Percentiles rank a stretch among this genome's conserved stretches.
These are phyloP conservation scores for Calcarius lapponicus DNA, from an alignment of 2,797 vertebrate genomes.

Conservation along the genomic window DNA sequence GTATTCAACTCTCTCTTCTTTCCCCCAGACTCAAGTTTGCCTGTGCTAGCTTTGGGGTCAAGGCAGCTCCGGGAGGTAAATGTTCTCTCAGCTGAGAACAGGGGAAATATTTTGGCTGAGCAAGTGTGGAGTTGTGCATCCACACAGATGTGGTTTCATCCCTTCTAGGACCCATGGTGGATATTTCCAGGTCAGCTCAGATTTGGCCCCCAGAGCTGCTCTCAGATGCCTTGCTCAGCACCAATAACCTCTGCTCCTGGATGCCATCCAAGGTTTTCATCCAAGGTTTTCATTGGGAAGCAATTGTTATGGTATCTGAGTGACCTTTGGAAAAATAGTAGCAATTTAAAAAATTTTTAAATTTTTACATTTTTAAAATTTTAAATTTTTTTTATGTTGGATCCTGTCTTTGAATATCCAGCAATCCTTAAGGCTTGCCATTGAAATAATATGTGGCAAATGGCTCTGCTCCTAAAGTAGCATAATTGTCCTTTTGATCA, in stretches of 20 bases:
- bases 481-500: neutral
- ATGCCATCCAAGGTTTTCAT: neutral
- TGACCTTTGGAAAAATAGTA: neutral
- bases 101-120: neutral
- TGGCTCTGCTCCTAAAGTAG: neutral
- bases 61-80: neutral
- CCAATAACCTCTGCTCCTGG: neutral
- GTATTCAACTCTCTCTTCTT: conserved; percentile 20
- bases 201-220: neutral
- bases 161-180: accelerated
- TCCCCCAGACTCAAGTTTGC: neutral
- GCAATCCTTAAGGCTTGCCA: neutral
- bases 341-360: neutral
- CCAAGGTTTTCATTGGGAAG: neutral
- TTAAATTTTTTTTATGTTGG: neutral
- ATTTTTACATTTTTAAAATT: neutral
- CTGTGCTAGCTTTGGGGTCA: neutral
- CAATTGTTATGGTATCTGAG: neutral
- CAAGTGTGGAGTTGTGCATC: accelerated
- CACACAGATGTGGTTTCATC: neutral
- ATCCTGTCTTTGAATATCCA: neutral
- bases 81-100: neutral
- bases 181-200: neutral
- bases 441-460: neutral
- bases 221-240: neutral